Conservation (phyloP, 2,113 vertebrate genomes). For the Etheostoma spectabile region DNA sequence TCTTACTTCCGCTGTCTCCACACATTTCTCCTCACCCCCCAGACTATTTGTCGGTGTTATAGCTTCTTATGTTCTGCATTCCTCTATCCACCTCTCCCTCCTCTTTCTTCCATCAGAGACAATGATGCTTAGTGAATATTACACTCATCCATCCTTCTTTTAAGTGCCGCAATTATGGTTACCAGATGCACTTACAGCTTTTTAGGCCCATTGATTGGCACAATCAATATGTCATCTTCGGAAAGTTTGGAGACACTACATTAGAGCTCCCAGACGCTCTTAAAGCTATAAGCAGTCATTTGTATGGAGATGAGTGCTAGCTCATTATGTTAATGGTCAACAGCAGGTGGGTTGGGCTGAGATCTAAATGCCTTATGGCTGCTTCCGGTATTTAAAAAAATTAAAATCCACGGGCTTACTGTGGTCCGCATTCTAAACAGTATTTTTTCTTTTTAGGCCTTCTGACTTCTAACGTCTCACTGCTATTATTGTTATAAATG, state of each 20-base stretch:
- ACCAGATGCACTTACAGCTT: conserved; percentile 83
- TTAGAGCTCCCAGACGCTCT: conserved; percentile 75
- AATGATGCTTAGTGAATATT: conserved; percentile 72
- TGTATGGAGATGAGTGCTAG: conserved; percentile 72
- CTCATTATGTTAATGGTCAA: conserved; percentile 79
- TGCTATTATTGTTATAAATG: conserved; percentile 26
- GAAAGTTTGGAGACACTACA: conserved; percentile 82
- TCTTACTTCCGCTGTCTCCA: not conserved
- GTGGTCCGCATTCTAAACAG: not conserved
- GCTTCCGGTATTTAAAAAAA: conserved; percentile 31
- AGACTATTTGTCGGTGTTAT: conserved; percentile 17
- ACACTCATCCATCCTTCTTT: conserved; percentile 70
- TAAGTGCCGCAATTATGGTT: conserved; percentile 84
- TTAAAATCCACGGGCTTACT: not conserved
- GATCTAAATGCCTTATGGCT: conserved; percentile 45
- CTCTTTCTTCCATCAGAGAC: conserved; percentile 53
- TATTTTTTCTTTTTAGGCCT: conserved; percentile 14
- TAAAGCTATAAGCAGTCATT: conserved; percentile 72
- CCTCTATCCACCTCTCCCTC: conserved; percentile 39
- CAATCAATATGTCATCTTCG: conserved; percentile 83
- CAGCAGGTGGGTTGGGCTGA: conserved; percentile 63
- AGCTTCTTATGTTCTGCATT: conserved; percentile 15
- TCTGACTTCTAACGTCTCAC: not conserved
- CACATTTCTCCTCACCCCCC: not conserved
- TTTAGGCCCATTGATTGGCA: conserved; percentile 83